phyloP scores from a whole-genome alignment of 2,113 vertebrate genomes.

The Sardina pilchardus region DNA sequence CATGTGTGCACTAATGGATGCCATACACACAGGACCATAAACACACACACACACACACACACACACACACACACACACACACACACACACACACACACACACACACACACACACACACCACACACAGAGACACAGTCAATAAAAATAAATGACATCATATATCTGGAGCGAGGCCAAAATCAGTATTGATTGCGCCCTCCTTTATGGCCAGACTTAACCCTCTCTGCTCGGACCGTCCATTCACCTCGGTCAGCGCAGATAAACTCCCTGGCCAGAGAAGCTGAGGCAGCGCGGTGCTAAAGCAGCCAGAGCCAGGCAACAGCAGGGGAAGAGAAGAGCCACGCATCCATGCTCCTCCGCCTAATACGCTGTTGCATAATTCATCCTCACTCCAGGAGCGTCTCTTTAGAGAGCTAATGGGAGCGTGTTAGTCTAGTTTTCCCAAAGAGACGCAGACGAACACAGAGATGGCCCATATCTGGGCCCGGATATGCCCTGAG shows the following conservation, averaged over 20 bases:
- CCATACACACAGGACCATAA: neutral
- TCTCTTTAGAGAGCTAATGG: neutral
- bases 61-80: neutral
- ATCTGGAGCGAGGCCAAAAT: neutral
- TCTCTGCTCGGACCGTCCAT: neutral
- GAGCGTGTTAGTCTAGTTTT: neutral
- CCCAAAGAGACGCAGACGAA: neutral
- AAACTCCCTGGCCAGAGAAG: neutral
- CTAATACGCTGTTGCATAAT: neutral
- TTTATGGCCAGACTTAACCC: conserved; percentile 7
- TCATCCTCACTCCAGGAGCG: neutral
- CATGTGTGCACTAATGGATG: neutral
- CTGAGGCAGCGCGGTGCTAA: neutral
- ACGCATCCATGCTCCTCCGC: neutral
- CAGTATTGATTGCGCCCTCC: neutral
- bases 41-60: neutral
- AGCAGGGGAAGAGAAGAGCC: neutral
- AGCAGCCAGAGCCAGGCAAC: neutral
- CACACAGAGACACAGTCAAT: neutral
- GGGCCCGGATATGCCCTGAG: neutral
- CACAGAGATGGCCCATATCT: neutral
- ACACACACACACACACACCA: too few species aligned
- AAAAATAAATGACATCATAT: conserved; percentile 1
- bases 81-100: neutral
- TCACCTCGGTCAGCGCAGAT: neutral